A percentile compares a stretch with the other conserved stretches of the same genome.
These are phyloP conservation scores for Leptopilina myrica DNA, from an alignment of 2,888 invertebrate species.

Conservation along the genomic window DNA sequence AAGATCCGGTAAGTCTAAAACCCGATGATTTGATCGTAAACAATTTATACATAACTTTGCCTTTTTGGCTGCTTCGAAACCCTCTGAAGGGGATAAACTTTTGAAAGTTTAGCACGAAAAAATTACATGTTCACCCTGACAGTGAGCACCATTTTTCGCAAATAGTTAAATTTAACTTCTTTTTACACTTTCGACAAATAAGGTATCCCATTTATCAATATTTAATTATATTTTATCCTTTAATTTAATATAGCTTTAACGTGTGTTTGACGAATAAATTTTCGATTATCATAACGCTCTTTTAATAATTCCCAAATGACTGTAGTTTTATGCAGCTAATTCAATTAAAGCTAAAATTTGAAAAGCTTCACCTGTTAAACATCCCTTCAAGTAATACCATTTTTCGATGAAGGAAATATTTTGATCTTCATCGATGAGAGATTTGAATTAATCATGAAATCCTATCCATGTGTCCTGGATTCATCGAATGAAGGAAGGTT, in stretches of 20 bases:
- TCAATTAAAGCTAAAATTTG: constrained; percentile 46
- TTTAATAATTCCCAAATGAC: constrained; percentile 50
- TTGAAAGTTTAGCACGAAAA: neutral
- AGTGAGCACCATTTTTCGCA: neutral
- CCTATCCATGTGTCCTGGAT: constrained; percentile 43
- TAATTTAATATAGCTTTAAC: constrained; percentile 44
- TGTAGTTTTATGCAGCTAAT: constrained; percentile 46
- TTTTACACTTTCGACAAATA: constrained; percentile 22
- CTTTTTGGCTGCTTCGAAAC: neutral
- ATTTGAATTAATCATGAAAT: constrained; percentile 49
- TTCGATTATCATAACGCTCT: constrained; percentile 45
- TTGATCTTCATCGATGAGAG: constrained; percentile 47
- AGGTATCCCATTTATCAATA: constrained; percentile 43
- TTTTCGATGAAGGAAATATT: constrained; percentile 47
- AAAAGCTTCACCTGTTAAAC: constrained; percentile 42
- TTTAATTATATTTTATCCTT: too few relatives aligned
- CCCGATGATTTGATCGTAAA: constrained; percentile 1
- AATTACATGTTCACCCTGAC: neutral
- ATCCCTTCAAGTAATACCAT: neutral
- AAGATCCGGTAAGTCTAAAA: neutral
- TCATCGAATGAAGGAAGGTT: constrained; percentile 49
- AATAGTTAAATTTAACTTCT: neutral
- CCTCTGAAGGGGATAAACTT: neutral
- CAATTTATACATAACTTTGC: neutral
- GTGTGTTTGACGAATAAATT: constrained; percentile 36